These are phyloP conservation scores for Hiodon tergisus DNA, from an alignment of 2,113 vertebrate genomes.

Conservation along the genomic window DNA sequence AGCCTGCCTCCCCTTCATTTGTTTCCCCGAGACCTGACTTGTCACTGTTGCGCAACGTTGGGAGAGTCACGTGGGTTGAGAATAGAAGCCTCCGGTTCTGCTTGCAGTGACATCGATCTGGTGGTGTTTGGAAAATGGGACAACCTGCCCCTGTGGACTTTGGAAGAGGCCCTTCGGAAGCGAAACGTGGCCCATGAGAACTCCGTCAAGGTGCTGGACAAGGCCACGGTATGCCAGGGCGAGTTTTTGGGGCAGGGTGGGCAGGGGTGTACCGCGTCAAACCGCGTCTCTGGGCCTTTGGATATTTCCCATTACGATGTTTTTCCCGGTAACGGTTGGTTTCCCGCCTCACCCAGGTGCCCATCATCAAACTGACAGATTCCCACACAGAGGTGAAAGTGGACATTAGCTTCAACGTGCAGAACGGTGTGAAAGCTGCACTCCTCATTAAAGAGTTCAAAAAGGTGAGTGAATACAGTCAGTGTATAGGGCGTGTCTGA, in stretches of 20 bases:
- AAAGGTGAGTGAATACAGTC: slow-evolving; percentile 67
- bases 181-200: slow-evolving; percentile 89
- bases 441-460: slow-evolving; percentile 96
- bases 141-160: slow-evolving; percentile 89
- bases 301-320: neutral
- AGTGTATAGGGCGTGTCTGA: neutral
- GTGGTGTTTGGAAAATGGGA: slow-evolving; percentile 98
- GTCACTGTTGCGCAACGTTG: neutral
- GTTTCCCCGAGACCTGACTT: neutral
- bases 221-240: slow-evolving; percentile 79
- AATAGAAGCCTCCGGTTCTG: slow-evolving; percentile 6
- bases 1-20: too few species aligned
- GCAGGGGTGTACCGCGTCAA: too few species aligned
- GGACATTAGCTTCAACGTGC: slow-evolving; percentile 99
- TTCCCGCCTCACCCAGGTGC: slow-evolving; percentile 66
- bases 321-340: neutral
- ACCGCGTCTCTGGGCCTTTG: too few species aligned
- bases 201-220: slow-evolving; percentile 94
- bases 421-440: slow-evolving; percentile 90
- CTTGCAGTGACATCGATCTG: slow-evolving; percentile 86
- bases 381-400: slow-evolving; percentile 96
- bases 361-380: slow-evolving; percentile 97
- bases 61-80: neutral
- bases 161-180: slow-evolving; percentile 90
- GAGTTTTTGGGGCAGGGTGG: too few species aligned